Conservation (phyloP, 2,888 invertebrate species). For the Drosophila eohydei region DNA sequence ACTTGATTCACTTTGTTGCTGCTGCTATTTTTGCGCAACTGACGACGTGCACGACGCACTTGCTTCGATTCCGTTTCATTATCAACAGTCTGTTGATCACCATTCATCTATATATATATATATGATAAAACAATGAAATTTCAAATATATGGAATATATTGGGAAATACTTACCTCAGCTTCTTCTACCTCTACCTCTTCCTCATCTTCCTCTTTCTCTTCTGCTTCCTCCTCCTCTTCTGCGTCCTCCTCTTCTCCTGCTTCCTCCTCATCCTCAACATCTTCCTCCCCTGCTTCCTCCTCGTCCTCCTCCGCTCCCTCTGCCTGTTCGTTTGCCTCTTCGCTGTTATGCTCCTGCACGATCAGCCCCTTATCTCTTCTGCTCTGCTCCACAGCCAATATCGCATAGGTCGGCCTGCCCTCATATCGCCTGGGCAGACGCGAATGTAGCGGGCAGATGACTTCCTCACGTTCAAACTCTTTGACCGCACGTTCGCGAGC, state of each 20-base stretch:
- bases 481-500: constrained; percentile 85
- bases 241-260: constrained; percentile 34
- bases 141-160: too few relatives aligned
- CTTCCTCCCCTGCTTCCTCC: constrained; percentile 43
- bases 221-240: constrained; percentile 18
- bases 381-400: constrained; percentile 82
- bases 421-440: constrained; percentile 79
- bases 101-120: not conserved
- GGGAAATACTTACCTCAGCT: constrained; percentile 4
- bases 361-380: constrained; percentile 81
- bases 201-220: constrained; percentile 37
- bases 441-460: constrained; percentile 73
- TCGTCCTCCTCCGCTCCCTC: constrained; percentile 25
- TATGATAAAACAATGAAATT: too few relatives aligned
- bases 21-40: constrained; percentile 30
- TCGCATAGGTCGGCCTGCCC: constrained; percentile 85
- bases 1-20: constrained; percentile 29
- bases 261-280: constrained; percentile 36
- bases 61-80: constrained; percentile 37
- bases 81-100: constrained; percentile 33
- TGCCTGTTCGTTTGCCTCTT: constrained; percentile 9
- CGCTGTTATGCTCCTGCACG: constrained; percentile 58
- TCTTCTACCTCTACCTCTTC: constrained; percentile 36
- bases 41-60: constrained; percentile 14
- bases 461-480: constrained; percentile 84